These are phyloP conservation scores for Gouania willdenowi DNA, from an alignment of 2,797 vertebrate genomes.

Conservation along the genomic window DNA sequence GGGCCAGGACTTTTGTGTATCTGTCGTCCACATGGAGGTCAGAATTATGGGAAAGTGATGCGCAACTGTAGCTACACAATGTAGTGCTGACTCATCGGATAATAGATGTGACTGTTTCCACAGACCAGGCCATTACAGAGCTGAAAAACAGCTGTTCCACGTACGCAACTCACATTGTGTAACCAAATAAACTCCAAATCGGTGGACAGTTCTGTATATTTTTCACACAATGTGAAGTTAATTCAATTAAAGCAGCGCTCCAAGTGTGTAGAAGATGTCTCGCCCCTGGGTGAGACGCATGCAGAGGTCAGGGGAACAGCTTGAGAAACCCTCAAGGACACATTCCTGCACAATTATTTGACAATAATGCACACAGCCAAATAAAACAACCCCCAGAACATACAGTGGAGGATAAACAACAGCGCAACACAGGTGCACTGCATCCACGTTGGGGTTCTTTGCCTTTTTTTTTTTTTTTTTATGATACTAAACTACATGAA, in stretches of 20 bases:
- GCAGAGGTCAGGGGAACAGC: constrained; percentile 14
- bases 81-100: no score
- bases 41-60: constrained; percentile 8
- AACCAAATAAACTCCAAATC: no score
- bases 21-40: constrained; percentile 27
- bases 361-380: constrained; percentile 36
- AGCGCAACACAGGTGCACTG: constrained; percentile 58
- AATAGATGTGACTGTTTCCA: no score
- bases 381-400: constrained; percentile 42
- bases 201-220: no score
- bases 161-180: no score
- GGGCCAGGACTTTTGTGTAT: constrained; percentile 31
- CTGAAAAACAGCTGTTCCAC: no score
- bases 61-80: no score
- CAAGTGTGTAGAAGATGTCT: no score
- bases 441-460: neutral
- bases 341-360: constrained; percentile 43
- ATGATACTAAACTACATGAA: no score
- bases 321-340: constrained; percentile 14
- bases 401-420: constrained; percentile 32
- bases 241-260: constrained; percentile 36
- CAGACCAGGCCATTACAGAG: no score
- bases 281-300: no score
- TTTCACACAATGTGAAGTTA: constrained; percentile 16
- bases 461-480: no score